A percentile compares a stretch with the other conserved stretches of the same genome.
These are phyloP conservation scores for Ladona fulva DNA, from an alignment of 1,140 invertebrate genomes.

Conservation along the genomic window DNA sequence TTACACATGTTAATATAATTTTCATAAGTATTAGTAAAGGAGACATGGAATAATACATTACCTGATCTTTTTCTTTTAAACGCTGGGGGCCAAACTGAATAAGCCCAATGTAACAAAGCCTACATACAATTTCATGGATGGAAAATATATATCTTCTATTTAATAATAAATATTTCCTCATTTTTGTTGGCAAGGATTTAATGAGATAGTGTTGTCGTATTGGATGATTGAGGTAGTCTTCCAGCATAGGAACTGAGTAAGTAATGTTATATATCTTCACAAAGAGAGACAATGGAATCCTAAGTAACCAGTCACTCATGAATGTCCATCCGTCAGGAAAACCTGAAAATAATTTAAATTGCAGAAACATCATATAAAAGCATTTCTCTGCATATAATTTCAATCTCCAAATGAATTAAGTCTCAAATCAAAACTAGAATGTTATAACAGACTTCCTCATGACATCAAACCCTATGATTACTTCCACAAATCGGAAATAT, in stretches of 20 bases:
- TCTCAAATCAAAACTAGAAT: no score
- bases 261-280: slow-evolving; percentile 54
- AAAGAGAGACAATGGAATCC: slow-evolving; percentile 63
- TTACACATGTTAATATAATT: slow-evolving; percentile 12
- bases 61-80: slow-evolving; percentile 57
- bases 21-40: background rate
- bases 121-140: slow-evolving; percentile 45
- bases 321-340: slow-evolving; percentile 64
- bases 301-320: slow-evolving; percentile 58
- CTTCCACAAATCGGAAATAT: no score
- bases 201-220: slow-evolving; percentile 55
- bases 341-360: slow-evolving; percentile 28
- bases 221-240: slow-evolving; percentile 54
- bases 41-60: slow-evolving; percentile 20
- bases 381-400: no score
- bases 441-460: no score
- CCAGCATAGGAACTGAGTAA: slow-evolving; percentile 47
- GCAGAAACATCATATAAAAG: background rate
- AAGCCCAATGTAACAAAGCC: slow-evolving; percentile 57
- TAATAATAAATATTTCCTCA: slow-evolving; percentile 48
- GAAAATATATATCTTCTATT: slow-evolving; percentile 50
- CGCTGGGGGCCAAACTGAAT: slow-evolving; percentile 58
- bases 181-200: slow-evolving; percentile 41
- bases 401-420: no score
- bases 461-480: no score